Evolutionary conservation across 2,888 invertebrate genomes (phyloP).

Genomic region (Gandaritis pyraliata): DNA sequence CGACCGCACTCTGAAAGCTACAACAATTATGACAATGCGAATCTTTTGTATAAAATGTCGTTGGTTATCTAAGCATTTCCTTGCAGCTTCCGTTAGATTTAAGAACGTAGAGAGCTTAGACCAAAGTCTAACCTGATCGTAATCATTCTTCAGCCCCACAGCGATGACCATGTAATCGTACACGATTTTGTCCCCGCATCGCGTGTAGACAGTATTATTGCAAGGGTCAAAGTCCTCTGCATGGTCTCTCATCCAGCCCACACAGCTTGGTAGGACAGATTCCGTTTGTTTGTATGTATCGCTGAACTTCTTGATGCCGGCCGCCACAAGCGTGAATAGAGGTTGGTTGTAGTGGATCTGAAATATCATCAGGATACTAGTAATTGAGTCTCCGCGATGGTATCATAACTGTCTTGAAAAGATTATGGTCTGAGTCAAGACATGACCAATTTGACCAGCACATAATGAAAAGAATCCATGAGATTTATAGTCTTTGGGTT

Average conservation of each 20-base stretch:
- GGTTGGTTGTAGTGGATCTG: constrained; percentile 97
- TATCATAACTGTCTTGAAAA: too few relatives aligned
- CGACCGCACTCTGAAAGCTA: too few relatives aligned
- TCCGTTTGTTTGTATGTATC: constrained; percentile 86
- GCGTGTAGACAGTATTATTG: constrained; percentile 87
- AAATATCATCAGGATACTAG: background rate
- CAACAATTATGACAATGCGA: too few relatives aligned
- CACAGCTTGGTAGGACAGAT: constrained; percentile 89
- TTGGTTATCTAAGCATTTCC: too few relatives aligned
- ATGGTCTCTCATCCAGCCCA: constrained; percentile 91
- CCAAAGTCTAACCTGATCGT: constrained; percentile 85
- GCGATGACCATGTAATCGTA: constrained; percentile 95
- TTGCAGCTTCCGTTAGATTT: background rate
- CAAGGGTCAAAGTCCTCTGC: constrained; percentile 90
- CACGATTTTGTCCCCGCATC: constrained; percentile 86
- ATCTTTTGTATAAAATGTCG: too few relatives aligned
- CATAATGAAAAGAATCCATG: too few relatives aligned
- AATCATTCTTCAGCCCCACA: constrained; percentile 92
- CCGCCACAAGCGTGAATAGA: constrained; percentile 95
- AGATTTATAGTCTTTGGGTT: too few relatives aligned
- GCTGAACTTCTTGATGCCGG: constrained; percentile 89
- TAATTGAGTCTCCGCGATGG: too few relatives aligned
- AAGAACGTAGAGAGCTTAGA: background rate
- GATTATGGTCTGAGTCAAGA: too few relatives aligned
- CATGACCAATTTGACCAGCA: too few relatives aligned